phyloP scores from a whole-genome alignment of 92 coral and sea anemone genomes.

The Parazoanthus atlanticus region DNA sequence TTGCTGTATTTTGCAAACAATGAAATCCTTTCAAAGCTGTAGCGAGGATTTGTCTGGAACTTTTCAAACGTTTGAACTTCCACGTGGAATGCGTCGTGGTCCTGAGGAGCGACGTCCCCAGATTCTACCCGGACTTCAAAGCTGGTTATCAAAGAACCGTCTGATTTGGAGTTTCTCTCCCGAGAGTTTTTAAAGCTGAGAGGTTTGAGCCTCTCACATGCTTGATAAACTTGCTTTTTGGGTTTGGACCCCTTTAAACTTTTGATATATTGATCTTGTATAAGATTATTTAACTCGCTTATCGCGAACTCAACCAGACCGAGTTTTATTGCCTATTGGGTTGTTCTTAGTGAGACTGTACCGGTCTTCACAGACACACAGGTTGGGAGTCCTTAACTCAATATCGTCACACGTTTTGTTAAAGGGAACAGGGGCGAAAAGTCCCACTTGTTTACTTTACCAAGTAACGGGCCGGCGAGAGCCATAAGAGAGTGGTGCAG shows the following conservation, averaged over 20 bases:
- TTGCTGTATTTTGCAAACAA: conserved; percentile 60
- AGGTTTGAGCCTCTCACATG: conserved; percentile 64
- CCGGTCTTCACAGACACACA: conserved; percentile 90
- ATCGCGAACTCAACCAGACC: conserved; percentile 84
- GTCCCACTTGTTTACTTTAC: conserved; percentile 55
- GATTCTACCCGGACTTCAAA: conserved; percentile 46
- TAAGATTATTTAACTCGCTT: conserved; percentile 72
- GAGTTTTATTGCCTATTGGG: conserved; percentile 55
- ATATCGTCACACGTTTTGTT: conserved; percentile 69
- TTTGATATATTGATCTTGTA: conserved; percentile 45
- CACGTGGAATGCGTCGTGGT: conserved; percentile 56
- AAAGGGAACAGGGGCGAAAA: conserved; percentile 57
- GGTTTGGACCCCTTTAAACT: conserved; percentile 1
- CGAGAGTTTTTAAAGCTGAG: conserved; percentile 64
- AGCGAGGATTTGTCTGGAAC: conserved; percentile 43
- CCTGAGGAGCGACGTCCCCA: conserved; percentile 53
- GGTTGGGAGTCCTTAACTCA: conserved; percentile 68
- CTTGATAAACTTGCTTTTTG: conserved; percentile 32
- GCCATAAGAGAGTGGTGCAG: conserved; percentile 69
- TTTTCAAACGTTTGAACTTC: conserved; percentile 59
- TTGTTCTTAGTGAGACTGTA: conserved; percentile 68
- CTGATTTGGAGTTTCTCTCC: conserved; percentile 56
- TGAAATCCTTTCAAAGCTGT: conserved; percentile 67
- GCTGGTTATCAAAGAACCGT: conserved; percentile 39
- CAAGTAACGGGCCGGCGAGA: conserved; percentile 50